A percentile compares a stretch with the other conserved stretches of the same genome.
Conservation (phyloP, 2,113 vertebrate species). For the Protobothrops mucrosquamatus region DNA sequence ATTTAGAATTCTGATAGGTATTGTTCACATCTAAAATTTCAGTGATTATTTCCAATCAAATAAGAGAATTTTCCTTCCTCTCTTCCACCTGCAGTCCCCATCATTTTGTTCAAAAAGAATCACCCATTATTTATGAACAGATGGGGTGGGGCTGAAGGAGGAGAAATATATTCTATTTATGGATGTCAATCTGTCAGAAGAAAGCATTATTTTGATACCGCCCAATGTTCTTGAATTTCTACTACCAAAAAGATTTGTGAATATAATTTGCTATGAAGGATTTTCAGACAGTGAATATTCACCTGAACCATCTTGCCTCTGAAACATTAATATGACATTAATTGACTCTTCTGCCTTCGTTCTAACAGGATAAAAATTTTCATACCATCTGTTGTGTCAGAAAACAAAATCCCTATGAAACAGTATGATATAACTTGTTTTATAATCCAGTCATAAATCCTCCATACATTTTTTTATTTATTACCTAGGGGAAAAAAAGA, state of each 20-base stretch:
- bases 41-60: not conserved
- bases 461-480: not conserved
- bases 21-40: not conserved
- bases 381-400: conserved; percentile 3
- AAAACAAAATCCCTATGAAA: not conserved
- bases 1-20: not conserved
- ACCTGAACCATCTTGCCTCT: not conserved
- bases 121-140: not conserved
- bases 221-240: not conserved
- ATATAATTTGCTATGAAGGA: not conserved
- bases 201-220: not conserved
- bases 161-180: not conserved
- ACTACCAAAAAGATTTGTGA: not conserved
- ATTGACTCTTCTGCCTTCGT: not conserved
- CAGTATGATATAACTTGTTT: conserved; percentile 2
- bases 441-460: not conserved
- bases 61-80: not conserved
- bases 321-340: not conserved
- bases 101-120: not conserved
- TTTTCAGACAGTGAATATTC: not conserved
- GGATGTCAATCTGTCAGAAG: not conserved
- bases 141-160: not conserved
- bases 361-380: not conserved
- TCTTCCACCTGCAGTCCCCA: not conserved
- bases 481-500: not conserved